Base-by-base conservation (phyloP, 2,888 invertebrate species). In the Macrophya annulata region DNA sequence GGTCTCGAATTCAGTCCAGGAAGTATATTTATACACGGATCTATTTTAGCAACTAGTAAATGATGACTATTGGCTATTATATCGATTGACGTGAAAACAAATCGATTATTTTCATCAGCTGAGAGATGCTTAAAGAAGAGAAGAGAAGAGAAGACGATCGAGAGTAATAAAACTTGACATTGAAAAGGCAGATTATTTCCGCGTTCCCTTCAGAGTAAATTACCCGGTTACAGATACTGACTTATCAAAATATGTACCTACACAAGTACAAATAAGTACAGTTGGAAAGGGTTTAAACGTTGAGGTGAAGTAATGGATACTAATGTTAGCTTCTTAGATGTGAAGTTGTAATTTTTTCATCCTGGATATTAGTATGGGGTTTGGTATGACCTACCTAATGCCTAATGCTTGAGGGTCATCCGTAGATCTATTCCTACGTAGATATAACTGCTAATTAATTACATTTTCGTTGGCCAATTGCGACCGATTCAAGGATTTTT, bases 21-120 rank as follows among this genome's bases (percentile, higher is more conserved):
- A 81, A 81, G 62, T 62, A 81, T 81, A 81, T 81, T 43, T 81
- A 62, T 62, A 81, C 62, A 43, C 59, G 81, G 62, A 81, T 81
- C 40, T 81, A 81, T 62, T 81, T 81, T 81, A 43, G 81, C 40
- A 59, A 59, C 43, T 4, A 6, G 21, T 21, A 74, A 12, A 74
- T 21, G 72, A 74, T 74, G 72, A 74, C 72, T 72, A 21, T 68
- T 68, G 25, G 43, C 55, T 77, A 55, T 77, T 15, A 31, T 31
- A 31, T 31, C 31, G 40, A 74, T 9, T 77, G 21, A 15, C 43
- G 37, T 77, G 37, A 25, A 43, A 74, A 74, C 72, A 74, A 74
- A n/a, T 45, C 45, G 43, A 74, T 74, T 45, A 10, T 10, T 45
- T 3, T 10, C 43, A 31, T 25, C 37, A 6, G 15, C 31, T 37